A percentile compares a stretch with the other conserved stretches of the same genome.
phyloP scores from a whole-genome alignment of 1,140 invertebrate genomes.

The Hydropsyche tenuis region DNA sequence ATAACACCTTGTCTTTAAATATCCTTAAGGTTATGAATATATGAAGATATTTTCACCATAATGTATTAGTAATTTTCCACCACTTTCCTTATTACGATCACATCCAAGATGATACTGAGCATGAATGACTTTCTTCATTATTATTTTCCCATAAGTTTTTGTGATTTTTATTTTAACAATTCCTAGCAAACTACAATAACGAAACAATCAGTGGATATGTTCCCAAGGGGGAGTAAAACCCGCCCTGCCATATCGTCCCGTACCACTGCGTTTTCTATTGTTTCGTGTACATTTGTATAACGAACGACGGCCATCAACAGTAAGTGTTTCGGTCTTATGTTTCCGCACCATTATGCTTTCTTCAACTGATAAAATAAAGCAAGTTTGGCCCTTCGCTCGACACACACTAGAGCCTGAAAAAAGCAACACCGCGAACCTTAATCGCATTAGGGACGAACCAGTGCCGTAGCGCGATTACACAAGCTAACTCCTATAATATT shows the following conservation, averaged over 20 bases:
- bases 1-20: no score
- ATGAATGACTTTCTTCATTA: no score
- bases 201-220: constrained; percentile 33
- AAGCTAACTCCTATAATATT: no score
- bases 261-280: constrained; percentile 22
- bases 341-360: constrained; percentile 42
- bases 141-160: no score
- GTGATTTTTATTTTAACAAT: no score
- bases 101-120: no score
- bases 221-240: constrained; percentile 6
- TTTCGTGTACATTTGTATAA: constrained; percentile 38
- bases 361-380: constrained; percentile 40
- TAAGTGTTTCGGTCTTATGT: constrained; percentile 43
- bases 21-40: no score
- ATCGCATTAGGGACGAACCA: neutral
- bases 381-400: constrained; percentile 30
- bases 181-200: neutral
- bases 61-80: no score
- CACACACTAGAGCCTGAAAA: constrained; percentile 18
- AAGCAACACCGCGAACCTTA: neutral
- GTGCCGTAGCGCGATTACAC: no score
- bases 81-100: no score
- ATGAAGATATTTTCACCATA: no score
- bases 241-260: neutral
- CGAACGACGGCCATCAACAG: constrained; percentile 34